Evolutionary conservation across 2,888 invertebrate species (phyloP).

Genomic region (Diaphora mendica): DNA sequence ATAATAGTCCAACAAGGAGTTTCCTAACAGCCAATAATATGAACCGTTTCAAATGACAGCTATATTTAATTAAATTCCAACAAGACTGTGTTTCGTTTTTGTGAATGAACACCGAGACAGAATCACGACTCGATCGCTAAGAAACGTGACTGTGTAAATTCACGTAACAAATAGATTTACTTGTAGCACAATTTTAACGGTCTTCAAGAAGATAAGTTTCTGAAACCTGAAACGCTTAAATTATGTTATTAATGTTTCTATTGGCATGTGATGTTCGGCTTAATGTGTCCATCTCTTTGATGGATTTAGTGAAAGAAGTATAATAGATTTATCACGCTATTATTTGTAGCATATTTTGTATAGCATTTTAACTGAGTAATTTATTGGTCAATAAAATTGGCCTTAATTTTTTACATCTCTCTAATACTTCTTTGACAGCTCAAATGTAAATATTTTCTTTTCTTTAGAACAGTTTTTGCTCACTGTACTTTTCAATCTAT

Average conservation of each 20-base stretch:
- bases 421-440: conserved; percentile 2
- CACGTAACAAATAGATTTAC: conserved; percentile 60
- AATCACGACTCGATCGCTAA: conserved; percentile 59
- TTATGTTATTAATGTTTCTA: conserved; percentile 16
- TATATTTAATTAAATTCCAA: conserved; percentile 50
- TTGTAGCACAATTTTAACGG: conserved; percentile 64
- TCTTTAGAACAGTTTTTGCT: neutral
- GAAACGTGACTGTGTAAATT: conserved; percentile 58
- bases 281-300: neutral
- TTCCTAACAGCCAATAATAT: conserved; percentile 29
- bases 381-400: conserved; percentile 4
- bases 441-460: neutral
- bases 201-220: conserved; percentile 42
- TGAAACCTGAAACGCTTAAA: conserved; percentile 39
- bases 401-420: neutral
- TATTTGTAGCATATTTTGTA: neutral
- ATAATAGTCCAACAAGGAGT: conserved; percentile 18
- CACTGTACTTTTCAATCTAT: neutral
- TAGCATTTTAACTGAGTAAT: neutral
- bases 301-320: conserved; percentile 8
- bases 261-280: conserved; percentile 6
- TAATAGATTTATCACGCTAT: conserved; percentile 12
- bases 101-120: conserved; percentile 48
- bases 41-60: conserved; percentile 47
- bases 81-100: conserved; percentile 46